Evolutionary conservation across 2,797 vertebrate species (phyloP).

Genomic region (Sebastes miniatus): DNA sequence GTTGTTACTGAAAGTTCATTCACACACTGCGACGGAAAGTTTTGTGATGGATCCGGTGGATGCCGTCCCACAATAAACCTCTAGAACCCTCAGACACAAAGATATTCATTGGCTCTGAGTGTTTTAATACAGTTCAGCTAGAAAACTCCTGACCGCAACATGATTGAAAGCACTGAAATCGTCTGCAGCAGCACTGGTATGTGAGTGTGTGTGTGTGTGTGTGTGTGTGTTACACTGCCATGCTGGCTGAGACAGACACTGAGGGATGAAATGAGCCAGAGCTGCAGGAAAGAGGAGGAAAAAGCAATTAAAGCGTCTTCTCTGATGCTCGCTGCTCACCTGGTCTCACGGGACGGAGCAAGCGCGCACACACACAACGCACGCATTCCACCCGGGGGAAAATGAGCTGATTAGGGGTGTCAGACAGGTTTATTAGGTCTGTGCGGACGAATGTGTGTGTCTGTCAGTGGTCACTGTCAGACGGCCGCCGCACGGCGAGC

Average conservation of each 20-base stretch:
- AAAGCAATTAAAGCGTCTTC: slow-evolving; percentile 58
- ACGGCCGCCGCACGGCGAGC: slow-evolving; percentile 2
- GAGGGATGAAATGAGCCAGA: slow-evolving; percentile 1
- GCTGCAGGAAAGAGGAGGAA: slow-evolving; percentile 16
- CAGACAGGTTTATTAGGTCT: slow-evolving; percentile 62
- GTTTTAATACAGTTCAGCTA: not conserved
- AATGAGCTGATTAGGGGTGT: slow-evolving; percentile 51
- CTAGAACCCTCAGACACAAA: not conserved
- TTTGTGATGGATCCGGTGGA: not conserved
- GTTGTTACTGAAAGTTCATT: not conserved
- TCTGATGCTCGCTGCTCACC: slow-evolving; percentile 39
- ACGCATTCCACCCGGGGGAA: not conserved
- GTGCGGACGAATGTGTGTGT: slow-evolving; percentile 1
- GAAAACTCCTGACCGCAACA: not conserved
- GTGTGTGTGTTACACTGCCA: slow-evolving; percentile 16
- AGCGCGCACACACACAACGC: not conserved
- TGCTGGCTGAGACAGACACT: not conserved
- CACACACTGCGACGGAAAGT: fast-evolving
- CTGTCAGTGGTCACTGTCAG: slow-evolving; percentile 31
- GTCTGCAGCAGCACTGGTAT: not conserved
- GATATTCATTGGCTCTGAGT: slow-evolving; percentile 11
- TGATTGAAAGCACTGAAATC: not conserved
- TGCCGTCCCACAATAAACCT: not conserved
- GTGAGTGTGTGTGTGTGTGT: not conserved
- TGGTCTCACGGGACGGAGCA: slow-evolving; percentile 32